Evolutionary conservation across 2,797 vertebrate genomes (phyloP), one percentile per base, ranked within the genome.

Genomic region (Ispidina lecontei): DNA sequence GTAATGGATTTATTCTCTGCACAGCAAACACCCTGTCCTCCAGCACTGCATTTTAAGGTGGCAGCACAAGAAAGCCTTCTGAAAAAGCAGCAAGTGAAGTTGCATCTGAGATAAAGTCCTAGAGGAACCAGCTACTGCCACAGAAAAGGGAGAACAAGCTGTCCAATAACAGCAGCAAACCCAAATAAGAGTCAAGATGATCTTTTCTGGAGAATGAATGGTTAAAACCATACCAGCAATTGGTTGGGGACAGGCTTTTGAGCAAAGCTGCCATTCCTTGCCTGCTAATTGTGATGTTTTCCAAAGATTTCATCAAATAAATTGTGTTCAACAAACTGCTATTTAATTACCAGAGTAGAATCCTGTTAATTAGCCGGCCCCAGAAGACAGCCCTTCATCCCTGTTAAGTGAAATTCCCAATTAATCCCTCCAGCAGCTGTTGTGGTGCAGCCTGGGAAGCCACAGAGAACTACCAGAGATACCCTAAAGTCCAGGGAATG

Each of bases 331-430:
- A 59, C 71, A 92, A 95, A 93, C 86, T 78, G 78, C 85, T 87
- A 63, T 94, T 94, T 93, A 95, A 96, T 96, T 96, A 95, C 46
- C 52, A 74, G 82, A 82, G 51, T 28, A 69, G 88, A 92, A 91
- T 89, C 84, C 67, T 71, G 56, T 71, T 96, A 96, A 96, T 94
- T 93, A 96, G 75, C 74, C 31, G 65, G 75, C 77, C 95, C 93
- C 93, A 87, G 87, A 90, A 94, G 90, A 69, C 63, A 89, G 64
- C 49, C 29, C 75, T 95, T 93, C 85, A 91, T 95, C 77, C 72
- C 82, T 29, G 41, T 59, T 90, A 92, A 92, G 84, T 62, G 72
- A 85, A 93, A 96, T 89, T 91, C 56, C 69, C 78, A 76, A 43
- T 83, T 92, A 94, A 93, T 89, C 95, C 41, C 46, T 70, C 23